Evolutionary conservation across 2,113 vertebrate genomes (phyloP).

Genomic region (Loxodonta africana): DNA sequence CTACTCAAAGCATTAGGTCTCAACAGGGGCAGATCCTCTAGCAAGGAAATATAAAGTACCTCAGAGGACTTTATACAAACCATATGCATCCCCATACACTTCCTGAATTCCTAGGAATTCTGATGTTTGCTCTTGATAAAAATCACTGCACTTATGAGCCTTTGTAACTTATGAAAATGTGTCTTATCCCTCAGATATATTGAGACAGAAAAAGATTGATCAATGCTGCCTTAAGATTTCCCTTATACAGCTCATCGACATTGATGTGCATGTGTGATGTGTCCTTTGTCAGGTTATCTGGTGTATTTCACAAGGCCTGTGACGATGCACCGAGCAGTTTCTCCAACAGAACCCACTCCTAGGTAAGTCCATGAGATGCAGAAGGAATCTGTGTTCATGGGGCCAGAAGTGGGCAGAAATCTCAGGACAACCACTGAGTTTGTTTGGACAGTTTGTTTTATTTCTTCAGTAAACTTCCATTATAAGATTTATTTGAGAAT

Average conservation of each 20-base stretch:
- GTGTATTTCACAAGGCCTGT: slow-evolving; percentile 98
- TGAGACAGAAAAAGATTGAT: neutral
- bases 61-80: neutral
- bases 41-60: neutral
- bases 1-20: neutral
- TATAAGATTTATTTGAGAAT: slow-evolving; percentile 1
- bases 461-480: neutral
- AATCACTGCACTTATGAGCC: neutral
- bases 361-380: slow-evolving; percentile 88
- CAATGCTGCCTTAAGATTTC: neutral
- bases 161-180: neutral
- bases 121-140: neutral
- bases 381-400: neutral
- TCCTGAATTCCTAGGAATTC: neutral
- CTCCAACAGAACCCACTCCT: slow-evolving; percentile 96
- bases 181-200: neutral
- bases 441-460: neutral
- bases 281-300: slow-evolving; percentile 91
- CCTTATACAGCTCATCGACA: neutral
- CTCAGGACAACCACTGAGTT: neutral
- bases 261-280: neutral
- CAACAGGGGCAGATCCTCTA: neutral
- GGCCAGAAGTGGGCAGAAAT: neutral
- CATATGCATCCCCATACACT: neutral
- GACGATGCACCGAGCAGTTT: slow-evolving; percentile 96